These are phyloP conservation scores for Oncorhynchus tshawytscha DNA, from an alignment of 2,113 vertebrate species.

Conservation along the genomic window DNA sequence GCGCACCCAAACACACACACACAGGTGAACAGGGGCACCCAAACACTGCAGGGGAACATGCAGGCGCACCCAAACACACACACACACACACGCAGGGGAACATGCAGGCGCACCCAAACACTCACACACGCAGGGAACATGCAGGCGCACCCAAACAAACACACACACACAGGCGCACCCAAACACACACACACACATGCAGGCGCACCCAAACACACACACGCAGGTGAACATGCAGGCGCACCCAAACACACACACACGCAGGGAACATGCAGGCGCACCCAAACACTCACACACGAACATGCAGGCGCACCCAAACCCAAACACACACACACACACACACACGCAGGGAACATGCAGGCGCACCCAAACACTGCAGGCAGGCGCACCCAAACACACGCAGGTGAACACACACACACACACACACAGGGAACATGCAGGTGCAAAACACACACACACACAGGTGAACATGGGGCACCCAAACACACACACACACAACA, in stretches of 20 bases:
- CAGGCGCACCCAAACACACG: background rate
- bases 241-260: background rate
- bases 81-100: too few species aligned
- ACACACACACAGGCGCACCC: background rate
- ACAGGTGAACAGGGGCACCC: too few species aligned
- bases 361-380: background rate
- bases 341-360: background rate
- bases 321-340: too few species aligned
- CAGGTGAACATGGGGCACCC: too few species aligned
- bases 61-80: background rate
- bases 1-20: background rate
- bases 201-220: too few species aligned
- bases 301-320: background rate
- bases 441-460: too few species aligned
- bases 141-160: background rate
- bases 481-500: background rate
- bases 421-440: background rate
- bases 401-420: background rate
- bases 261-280: background rate
- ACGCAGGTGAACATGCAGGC: background rate
- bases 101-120: background rate
- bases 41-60: background rate
- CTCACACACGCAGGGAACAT: background rate
- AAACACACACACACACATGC: background rate
- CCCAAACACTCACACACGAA: background rate